Conservation (phyloP, 2,797 vertebrate species). For the Pipistrellus pipistrellus region DNA sequence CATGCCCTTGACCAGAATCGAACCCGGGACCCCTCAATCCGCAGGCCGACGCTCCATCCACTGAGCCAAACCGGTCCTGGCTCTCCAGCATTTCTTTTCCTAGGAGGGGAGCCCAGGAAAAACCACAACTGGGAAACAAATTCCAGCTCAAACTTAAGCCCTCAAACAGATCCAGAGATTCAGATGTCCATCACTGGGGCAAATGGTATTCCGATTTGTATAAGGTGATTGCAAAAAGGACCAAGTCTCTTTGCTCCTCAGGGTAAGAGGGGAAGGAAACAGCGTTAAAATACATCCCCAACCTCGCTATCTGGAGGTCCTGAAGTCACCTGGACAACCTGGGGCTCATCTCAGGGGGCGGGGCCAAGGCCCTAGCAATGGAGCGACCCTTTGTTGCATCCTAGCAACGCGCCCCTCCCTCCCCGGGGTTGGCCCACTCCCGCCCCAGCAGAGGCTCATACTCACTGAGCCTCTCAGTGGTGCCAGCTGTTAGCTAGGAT, state of each 20-base stretch:
- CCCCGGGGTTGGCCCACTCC: fast-evolving
- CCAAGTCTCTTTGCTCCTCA: neutral
- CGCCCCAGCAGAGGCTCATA: neutral
- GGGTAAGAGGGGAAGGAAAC: neutral
- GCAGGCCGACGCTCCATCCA: too few relatives aligned
- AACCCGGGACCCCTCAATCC: too few relatives aligned
- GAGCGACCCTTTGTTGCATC: slow-evolving; percentile 9
- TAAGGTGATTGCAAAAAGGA: neutral
- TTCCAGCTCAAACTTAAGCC: neutral
- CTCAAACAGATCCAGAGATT: neutral
- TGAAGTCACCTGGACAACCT: fast-evolving
- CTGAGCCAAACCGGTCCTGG: too few relatives aligned
- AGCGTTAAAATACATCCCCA: neutral
- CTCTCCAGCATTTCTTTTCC: neutral
- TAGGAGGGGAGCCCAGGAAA: neutral
- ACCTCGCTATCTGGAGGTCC: neutral
- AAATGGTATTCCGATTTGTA: neutral
- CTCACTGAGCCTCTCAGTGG: neutral
- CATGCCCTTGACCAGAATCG: too few relatives aligned
- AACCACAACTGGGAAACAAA: neutral
- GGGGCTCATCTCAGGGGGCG: neutral
- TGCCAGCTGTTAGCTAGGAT: neutral
- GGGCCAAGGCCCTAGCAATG: slow-evolving; percentile 70
- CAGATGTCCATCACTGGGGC: neutral
- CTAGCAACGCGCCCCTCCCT: neutral